Conservation (phyloP, 1,140 invertebrate genomes). For the Trachymyrmex septentrionalis region DNA sequence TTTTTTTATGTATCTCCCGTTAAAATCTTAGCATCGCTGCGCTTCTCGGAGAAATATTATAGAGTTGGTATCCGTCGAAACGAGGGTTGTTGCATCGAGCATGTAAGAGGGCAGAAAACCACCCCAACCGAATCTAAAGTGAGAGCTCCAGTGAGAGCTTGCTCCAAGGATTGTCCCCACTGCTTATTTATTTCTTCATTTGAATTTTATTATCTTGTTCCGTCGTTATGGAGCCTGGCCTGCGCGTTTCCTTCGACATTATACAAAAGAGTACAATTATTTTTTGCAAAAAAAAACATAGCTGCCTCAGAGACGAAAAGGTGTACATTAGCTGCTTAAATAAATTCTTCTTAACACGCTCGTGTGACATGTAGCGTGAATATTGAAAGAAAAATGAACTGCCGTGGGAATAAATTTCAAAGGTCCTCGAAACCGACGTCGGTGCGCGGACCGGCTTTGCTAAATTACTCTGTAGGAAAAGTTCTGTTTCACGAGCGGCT, state of each 20-base stretch:
- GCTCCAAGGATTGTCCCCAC: slow-evolving; percentile 79
- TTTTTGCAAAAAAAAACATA: slow-evolving; percentile 26
- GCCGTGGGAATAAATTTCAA: slow-evolving; percentile 78
- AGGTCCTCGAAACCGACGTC: slow-evolving; percentile 77
- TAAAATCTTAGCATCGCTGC: slow-evolving; percentile 64
- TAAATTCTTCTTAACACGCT: slow-evolving; percentile 81
- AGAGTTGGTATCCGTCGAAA: slow-evolving; percentile 74
- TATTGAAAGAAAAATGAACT: slow-evolving; percentile 57
- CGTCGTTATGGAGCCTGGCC: slow-evolving; percentile 73
- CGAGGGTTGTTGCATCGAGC: slow-evolving; percentile 85
- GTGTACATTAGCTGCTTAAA: slow-evolving; percentile 74
- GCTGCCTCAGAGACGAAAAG: not conserved
- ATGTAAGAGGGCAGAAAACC: slow-evolving; percentile 79
- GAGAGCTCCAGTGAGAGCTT: slow-evolving; percentile 73
- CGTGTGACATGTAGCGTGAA: slow-evolving; percentile 74
- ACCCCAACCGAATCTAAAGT: slow-evolving; percentile 69
- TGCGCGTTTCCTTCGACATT: slow-evolving; percentile 12
- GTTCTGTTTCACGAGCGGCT: slow-evolving; percentile 71
- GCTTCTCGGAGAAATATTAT: slow-evolving; percentile 59
- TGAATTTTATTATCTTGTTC: slow-evolving; percentile 86
- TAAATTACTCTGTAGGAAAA: slow-evolving; percentile 82
- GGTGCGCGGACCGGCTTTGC: slow-evolving; percentile 75
- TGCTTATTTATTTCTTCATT: slow-evolving; percentile 87
- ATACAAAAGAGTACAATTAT: slow-evolving; percentile 8
- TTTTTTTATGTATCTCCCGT: slow-evolving; percentile 14